A percentile compares a stretch with the other conserved stretches of the same genome.
phyloP scores from a whole-genome alignment of 2,797 vertebrate species.

The Peromyscus aztecus region DNA sequence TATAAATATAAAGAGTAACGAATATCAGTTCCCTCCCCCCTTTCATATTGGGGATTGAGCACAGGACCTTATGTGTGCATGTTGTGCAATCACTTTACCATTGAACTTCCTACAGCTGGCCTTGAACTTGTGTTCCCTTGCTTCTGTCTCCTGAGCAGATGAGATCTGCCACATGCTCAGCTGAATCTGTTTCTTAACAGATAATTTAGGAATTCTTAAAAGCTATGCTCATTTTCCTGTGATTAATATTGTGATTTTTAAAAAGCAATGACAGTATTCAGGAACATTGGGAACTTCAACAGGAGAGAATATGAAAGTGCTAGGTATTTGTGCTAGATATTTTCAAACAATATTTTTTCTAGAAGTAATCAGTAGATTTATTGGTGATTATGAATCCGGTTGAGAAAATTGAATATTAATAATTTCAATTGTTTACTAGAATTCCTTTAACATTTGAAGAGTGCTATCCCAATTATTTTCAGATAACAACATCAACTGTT shows the following conservation, averaged over 20 bases:
- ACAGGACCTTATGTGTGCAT: not conserved
- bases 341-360: constrained; percentile 1
- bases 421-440: not conserved
- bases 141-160: not conserved
- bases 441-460: constrained; percentile 33
- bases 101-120: not conserved
- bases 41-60: not conserved
- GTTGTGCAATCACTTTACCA: not conserved
- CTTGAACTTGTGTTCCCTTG: not conserved
- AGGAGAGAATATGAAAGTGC: constrained; percentile 29
- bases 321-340: not conserved
- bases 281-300: constrained; percentile 23
- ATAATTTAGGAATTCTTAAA: constrained; percentile 42
- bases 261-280: constrained; percentile 1
- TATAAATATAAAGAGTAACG: not conserved
- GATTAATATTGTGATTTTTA: constrained; percentile 33
- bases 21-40: not conserved
- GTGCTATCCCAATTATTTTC: not conserved
- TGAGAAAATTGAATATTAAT: not conserved
- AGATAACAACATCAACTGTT: not conserved
- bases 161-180: not conserved
- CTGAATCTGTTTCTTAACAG: constrained; percentile 53
- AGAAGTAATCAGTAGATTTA: constrained; percentile 29
- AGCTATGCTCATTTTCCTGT: constrained; percentile 1
- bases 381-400: constrained; percentile 23